A percentile compares a stretch with the other conserved stretches of the same genome.
phyloP scores from a whole-genome alignment of 2,888 invertebrate species.

The Scaptomyza polygonia region DNA sequence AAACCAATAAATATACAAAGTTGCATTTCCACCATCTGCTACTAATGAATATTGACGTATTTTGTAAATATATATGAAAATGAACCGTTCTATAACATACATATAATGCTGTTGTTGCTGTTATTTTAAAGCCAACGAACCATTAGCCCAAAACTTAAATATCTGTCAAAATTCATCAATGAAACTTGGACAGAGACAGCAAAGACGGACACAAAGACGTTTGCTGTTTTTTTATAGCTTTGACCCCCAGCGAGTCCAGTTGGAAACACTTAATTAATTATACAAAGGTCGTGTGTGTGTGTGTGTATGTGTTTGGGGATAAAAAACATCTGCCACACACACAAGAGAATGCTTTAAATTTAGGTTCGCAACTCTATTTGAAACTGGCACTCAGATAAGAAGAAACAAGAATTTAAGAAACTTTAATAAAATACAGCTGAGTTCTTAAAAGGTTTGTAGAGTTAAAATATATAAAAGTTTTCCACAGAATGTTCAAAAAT shows the following conservation, averaged over 20 bases:
- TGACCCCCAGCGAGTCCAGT: conserved; percentile 60
- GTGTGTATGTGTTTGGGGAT: conserved; percentile 4
- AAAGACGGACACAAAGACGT: conserved; percentile 10
- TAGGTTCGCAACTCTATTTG: conserved; percentile 8
- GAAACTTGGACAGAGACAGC: conserved; percentile 39
- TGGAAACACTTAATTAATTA: conserved; percentile 62
- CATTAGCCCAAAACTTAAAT: conserved; percentile 56
- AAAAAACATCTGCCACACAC: conserved; percentile 19
- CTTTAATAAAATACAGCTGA: background rate
- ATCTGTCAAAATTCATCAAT: conserved; percentile 68
- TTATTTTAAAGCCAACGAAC: conserved; percentile 8
- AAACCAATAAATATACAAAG: conserved; percentile 42
- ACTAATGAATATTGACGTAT: conserved; percentile 39
- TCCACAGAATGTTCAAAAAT: too few species aligned
- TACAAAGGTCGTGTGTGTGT: conserved; percentile 28
- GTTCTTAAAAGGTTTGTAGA: too few species aligned
- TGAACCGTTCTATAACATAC: background rate
- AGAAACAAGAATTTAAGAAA: background rate
- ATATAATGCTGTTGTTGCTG: conserved; percentile 8
- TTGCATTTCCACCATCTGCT: conserved; percentile 56
- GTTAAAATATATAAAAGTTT: background rate
- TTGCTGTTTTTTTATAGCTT: conserved; percentile 19
- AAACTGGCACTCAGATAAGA: background rate
- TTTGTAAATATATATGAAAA: background rate
- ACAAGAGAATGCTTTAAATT: conserved; percentile 1